Percentiles rank a stretch among this genome's conserved stretches.
Conservation (phyloP, 2,113 vertebrate species). For the Grantiella picta region DNA sequence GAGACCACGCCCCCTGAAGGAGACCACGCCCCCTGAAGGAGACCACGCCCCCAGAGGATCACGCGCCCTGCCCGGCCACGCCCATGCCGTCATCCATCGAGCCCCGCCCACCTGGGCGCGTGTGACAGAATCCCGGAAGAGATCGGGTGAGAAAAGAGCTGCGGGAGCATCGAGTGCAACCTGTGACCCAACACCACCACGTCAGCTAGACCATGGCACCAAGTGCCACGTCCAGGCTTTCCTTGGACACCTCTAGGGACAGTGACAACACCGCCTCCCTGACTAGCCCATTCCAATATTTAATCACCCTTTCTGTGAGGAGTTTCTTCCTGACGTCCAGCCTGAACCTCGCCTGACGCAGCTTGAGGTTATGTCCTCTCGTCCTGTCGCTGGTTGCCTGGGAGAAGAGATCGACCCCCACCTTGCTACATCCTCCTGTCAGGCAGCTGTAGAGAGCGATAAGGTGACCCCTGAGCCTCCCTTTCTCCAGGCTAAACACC, state of each 20-base stretch:
- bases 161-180: accelerated
- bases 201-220: background rate
- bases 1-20: too few species aligned
- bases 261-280: background rate
- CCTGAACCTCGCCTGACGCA: background rate
- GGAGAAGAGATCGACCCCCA: background rate
- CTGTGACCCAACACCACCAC: background rate
- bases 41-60: accelerated
- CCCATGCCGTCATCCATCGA: accelerated
- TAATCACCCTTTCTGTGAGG: background rate
- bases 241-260: background rate
- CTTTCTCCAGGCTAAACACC: background rate
- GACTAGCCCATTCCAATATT: background rate
- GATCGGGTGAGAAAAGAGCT: accelerated
- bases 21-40: accelerated
- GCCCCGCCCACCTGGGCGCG: background rate
- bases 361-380: background rate
- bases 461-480: background rate
- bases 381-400: background rate
- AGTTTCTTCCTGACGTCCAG: background rate
- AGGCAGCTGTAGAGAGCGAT: accelerated
- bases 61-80: accelerated
- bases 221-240: background rate
- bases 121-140: accelerated
- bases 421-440: background rate